Evolutionary conservation across 64 coral and sea anemone species (phyloP).

Genomic region (Acropora tenuis): DNA sequence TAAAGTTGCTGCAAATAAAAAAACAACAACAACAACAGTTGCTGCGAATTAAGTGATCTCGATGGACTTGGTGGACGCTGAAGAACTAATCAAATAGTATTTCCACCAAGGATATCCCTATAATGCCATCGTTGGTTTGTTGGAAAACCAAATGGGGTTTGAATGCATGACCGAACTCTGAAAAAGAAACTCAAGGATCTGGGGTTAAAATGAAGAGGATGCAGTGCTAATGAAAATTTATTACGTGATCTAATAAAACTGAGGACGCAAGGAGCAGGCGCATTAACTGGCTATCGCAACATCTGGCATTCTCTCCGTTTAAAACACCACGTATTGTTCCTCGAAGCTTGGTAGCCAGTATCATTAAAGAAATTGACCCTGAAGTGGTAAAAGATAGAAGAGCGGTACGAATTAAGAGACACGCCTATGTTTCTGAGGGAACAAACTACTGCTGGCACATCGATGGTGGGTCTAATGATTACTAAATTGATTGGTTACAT

Average conservation of each 20-base stretch:
- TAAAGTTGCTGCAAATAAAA: slow-evolving; percentile 38
- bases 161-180: slow-evolving; percentile 35
- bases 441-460: slow-evolving; percentile 50
- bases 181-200: slow-evolving; percentile 7
- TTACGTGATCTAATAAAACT: slow-evolving; percentile 12
- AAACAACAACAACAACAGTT: slow-evolving; percentile 3
- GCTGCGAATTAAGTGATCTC: neutral
- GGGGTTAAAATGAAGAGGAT: no score
- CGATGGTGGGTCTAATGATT: slow-evolving; percentile 12
- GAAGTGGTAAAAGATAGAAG: slow-evolving; percentile 45
- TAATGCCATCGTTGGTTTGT: slow-evolving; percentile 3
- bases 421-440: slow-evolving; percentile 8
- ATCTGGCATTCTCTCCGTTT: slow-evolving; percentile 67
- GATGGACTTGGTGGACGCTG: neutral
- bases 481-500: no score
- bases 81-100: neutral
- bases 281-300: slow-evolving; percentile 55
- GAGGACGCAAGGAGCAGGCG: slow-evolving; percentile 57
- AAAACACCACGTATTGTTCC: slow-evolving; percentile 59
- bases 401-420: slow-evolving; percentile 14
- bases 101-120: slow-evolving; percentile 34
- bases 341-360: slow-evolving; percentile 15
- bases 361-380: slow-evolving; percentile 65
- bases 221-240: no score
- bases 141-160: slow-evolving; percentile 2